These are phyloP conservation scores for Vidua macroura DNA, from an alignment of 2,113 vertebrate species.

Conservation along the genomic window DNA sequence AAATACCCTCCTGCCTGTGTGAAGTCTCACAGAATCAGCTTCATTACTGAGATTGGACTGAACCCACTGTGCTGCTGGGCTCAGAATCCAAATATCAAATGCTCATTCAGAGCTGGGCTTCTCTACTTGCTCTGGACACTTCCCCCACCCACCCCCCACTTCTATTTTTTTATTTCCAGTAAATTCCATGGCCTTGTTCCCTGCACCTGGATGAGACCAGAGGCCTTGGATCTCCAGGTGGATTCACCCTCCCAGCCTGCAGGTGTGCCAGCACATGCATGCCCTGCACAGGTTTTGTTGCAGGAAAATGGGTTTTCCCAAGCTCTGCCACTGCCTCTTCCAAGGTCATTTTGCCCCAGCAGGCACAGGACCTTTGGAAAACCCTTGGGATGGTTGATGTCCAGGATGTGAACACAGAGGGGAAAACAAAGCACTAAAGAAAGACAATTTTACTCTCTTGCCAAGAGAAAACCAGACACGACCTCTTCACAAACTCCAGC, in stretches of 20 bases:
- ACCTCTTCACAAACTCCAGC: not conserved
- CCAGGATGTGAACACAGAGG: not conserved
- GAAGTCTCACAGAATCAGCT: not conserved
- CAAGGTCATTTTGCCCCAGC: not conserved
- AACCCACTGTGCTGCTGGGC: not conserved
- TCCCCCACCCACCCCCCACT: too few species aligned
- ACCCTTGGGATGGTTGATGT: rapidly evolving
- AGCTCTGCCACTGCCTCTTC: not conserved
- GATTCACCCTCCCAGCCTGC: not conserved
- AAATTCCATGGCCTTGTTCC: not conserved
- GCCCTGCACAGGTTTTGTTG: not conserved
- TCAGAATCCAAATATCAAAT: not conserved
- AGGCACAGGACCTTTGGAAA: not conserved
- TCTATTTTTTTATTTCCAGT: not conserved
- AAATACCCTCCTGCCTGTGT: not conserved
- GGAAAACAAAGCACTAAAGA: not conserved
- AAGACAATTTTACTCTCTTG: not conserved
- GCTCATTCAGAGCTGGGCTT: not conserved
- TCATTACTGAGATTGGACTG: not conserved
- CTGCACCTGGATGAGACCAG: not conserved
- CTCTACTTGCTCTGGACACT: not conserved
- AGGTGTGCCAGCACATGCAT: rapidly evolving
- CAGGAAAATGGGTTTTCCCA: not conserved
- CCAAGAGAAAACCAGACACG: not conserved
- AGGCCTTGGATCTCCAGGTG: not conserved